Base-by-base conservation (phyloP, 2,797 vertebrate species). In the Rhinatrema bivittatum region DNA sequence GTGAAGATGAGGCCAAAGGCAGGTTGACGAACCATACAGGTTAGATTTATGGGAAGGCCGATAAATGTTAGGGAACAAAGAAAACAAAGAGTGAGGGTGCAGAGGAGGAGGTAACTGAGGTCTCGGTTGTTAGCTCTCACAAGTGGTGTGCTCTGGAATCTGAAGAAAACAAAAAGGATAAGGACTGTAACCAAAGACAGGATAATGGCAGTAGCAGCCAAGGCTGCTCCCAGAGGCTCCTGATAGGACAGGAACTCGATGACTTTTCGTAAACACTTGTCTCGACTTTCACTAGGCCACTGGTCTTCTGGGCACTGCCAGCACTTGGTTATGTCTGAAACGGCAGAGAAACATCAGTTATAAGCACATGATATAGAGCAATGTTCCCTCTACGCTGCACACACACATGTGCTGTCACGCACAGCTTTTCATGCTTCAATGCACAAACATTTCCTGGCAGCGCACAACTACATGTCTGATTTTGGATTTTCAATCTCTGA, bases 71-170 rank as follows among this genome's bases (percentile, higher is more conserved):
- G 25, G 20, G 32, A 32, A 25, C 48, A 44, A 25, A 44, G 34
- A 35, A 44, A 44, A 17, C 41, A 51, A 19, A 45, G 16, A 7
- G 32, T 35, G 9, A 51, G 48, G 6, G 48, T 33, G 12, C 26
- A 28, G 19, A 51, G 25, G 3, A 51, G 42, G 25, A 34, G 39
- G 21, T 27, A 51, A 36, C 48, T 45, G 2, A 51, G 36, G n/a
- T 44, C 40, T 9, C 41, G 21, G 20, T 51, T 51, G 24, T 28
- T 44, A 26, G 48, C 48, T 35, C 39, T 44, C 11, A 45, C 17
- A 6, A 39, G 19, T 11, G 42, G 41, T 15, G 35, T 43, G n/a
- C 51, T 20, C 7, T 18, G 29, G n/a, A 50, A n/a, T 25, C 37
- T 37, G 23, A 21, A n/a, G 20, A 50, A 50, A 12, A 42, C 9